Evolutionary conservation across 2,888 invertebrate genomes (phyloP).

Genomic region (Phyllotreta striolata): DNA sequence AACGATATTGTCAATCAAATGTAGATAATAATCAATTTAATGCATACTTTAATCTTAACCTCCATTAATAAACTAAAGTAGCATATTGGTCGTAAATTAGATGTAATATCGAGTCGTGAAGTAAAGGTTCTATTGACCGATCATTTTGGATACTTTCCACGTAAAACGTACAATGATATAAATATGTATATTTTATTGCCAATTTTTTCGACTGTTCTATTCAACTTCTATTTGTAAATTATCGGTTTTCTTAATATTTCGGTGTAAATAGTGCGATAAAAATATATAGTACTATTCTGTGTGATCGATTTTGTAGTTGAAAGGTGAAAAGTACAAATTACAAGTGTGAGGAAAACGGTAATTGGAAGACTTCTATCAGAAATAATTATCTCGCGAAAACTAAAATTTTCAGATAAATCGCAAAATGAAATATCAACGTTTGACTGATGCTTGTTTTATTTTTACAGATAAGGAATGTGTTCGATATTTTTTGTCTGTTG

Average conservation of each 20-base stretch:
- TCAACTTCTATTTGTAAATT: slow-evolving; percentile 50
- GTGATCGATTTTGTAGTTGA: slow-evolving; percentile 50
- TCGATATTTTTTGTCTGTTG: too few species aligned
- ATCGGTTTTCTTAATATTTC: slow-evolving; percentile 50
- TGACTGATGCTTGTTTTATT: too few species aligned
- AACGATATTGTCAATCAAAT: slow-evolving; percentile 27
- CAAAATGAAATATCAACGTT: too few species aligned
- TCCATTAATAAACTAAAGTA: too few species aligned
- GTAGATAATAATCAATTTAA: too few species aligned
- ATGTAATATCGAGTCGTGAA: too few species aligned
- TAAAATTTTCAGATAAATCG: too few species aligned
- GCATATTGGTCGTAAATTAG: too few species aligned
- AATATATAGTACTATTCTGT: slow-evolving; percentile 44
- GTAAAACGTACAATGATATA: slow-evolving; percentile 24
- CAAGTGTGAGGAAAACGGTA: slow-evolving; percentile 41
- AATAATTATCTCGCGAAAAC: too few species aligned
- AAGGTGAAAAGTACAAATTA: slow-evolving; percentile 51
- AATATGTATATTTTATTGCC: slow-evolving; percentile 45
- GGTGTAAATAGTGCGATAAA: slow-evolving; percentile 56
- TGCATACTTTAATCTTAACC: too few species aligned
- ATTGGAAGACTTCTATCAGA: slow-evolving; percentile 34
- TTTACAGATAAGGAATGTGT: too few species aligned
- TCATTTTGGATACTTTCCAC: slow-evolving; percentile 29
- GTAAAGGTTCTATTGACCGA: too few species aligned
- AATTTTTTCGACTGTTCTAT: slow-evolving; percentile 45